Evolutionary conservation across 2,113 vertebrate genomes (phyloP).

Genomic region (Lepisosteus osseus): DNA sequence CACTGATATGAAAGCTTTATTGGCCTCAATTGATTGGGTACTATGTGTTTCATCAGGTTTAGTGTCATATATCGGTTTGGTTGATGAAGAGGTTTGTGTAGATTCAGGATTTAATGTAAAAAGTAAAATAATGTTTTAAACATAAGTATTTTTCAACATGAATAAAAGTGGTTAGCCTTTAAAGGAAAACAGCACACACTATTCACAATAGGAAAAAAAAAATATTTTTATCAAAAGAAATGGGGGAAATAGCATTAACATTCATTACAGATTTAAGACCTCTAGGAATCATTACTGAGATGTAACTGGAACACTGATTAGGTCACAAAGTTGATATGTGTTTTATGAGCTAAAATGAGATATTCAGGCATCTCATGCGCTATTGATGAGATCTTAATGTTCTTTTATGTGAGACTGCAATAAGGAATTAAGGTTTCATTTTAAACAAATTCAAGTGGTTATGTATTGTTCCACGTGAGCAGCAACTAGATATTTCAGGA

Average conservation of each 20-base stretch:
- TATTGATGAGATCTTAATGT: slow-evolving; percentile 28
- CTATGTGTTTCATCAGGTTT: too few species aligned
- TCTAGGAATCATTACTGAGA: slow-evolving; percentile 11
- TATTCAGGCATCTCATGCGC: slow-evolving; percentile 10
- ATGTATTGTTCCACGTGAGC: slow-evolving; percentile 5
- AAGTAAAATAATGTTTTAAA: too few species aligned
- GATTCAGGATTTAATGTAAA: too few species aligned
- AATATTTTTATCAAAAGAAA: neutral
- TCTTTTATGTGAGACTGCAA: slow-evolving; percentile 14
- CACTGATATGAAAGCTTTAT: too few species aligned
- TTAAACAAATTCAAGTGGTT: slow-evolving; percentile 1
- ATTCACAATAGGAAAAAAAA: too few species aligned
- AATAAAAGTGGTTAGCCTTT: too few species aligned
- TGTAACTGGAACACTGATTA: slow-evolving; percentile 15
- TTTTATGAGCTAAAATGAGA: slow-evolving; percentile 23
- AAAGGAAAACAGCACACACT: too few species aligned
- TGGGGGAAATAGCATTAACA: neutral
- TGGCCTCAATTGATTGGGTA: too few species aligned
- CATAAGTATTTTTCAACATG: too few species aligned
- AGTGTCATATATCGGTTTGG: too few species aligned
- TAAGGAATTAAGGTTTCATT: slow-evolving; percentile 19
- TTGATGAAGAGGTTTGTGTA: too few species aligned
- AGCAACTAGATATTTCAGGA: neutral
- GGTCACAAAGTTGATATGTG: slow-evolving; percentile 19
- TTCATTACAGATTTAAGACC: slow-evolving; percentile 12